Percentiles rank a stretch among this genome's conserved stretches.
These are phyloP conservation scores for Psittacula derbiana DNA, from an alignment of 2,797 vertebrate genomes.

Conservation along the genomic window DNA sequence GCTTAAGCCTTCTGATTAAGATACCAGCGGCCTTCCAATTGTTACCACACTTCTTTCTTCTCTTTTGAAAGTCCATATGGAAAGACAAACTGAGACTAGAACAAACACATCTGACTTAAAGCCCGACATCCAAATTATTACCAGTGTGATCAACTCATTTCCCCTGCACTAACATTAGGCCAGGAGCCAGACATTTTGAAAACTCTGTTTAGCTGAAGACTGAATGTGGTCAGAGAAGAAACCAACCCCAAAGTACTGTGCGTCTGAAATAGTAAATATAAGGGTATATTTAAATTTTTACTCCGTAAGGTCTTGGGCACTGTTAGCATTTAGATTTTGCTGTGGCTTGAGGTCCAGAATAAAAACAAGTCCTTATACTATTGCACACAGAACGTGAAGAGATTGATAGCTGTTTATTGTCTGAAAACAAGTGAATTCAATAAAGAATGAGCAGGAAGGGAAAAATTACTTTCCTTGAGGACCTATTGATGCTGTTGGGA, in stretches of 20 bases:
- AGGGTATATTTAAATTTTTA: neutral
- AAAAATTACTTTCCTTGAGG: neutral
- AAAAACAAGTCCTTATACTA: neutral
- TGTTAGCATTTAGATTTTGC: neutral
- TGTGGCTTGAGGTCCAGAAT: neutral
- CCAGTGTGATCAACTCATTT: conserved; percentile 26
- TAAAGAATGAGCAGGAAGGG: neutral
- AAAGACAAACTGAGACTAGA: conserved; percentile 70
- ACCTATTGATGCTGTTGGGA: neutral
- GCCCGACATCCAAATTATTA: conserved; percentile 46
- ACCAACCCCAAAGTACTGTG: neutral
- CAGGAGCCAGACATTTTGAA: conserved; percentile 1
- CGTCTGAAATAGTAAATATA: neutral
- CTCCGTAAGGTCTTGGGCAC: neutral
- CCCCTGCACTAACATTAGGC: neutral
- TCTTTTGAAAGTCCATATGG: conserved; percentile 69
- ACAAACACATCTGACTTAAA: conserved; percentile 66
- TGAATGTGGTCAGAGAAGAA: neutral
- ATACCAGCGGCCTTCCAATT: conserved; percentile 64
- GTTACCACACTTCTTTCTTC: conserved; percentile 61
- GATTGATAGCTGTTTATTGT: neutral
- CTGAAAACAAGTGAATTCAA: neutral
- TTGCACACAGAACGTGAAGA: neutral
- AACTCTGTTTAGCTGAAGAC: neutral
- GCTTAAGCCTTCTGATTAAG: conserved; percentile 23